Conservation (phyloP, 35 echinoderm and acorn worm genomes). For the Holothuria glaberrima region DNA sequence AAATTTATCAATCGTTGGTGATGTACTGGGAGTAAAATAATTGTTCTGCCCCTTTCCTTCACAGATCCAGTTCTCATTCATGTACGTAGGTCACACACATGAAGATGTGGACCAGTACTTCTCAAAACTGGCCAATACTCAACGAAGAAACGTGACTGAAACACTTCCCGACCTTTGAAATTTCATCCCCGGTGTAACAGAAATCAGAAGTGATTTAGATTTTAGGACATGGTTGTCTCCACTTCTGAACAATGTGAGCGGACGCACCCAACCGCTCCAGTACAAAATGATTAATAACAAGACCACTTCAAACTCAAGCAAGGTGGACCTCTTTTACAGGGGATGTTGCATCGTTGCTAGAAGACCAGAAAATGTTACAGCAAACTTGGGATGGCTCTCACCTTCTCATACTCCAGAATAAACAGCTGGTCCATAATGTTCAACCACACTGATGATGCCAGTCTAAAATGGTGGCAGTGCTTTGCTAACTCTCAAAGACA, state of each 20-base stretch:
- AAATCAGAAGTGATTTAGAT: background rate
- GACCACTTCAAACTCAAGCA: background rate
- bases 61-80: no score
- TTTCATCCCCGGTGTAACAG: background rate
- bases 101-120: background rate
- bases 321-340: background rate
- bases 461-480: background rate
- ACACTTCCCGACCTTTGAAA: background rate
- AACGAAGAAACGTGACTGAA: background rate
- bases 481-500: background rate
- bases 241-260: background rate
- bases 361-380: background rate
- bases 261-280: background rate
- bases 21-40: no score
- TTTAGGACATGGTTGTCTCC: background rate
- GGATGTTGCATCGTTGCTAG: background rate
- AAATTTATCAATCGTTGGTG: no score
- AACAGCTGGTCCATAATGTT: conserved; percentile 10
- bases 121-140: background rate
- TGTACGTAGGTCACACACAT: background rate
- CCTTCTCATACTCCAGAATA: background rate
- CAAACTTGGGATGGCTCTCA: background rate
- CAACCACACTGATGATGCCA: background rate
- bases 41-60: no score
- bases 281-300: background rate